Percentiles rank a stretch among this genome's conserved stretches.
Evolutionary conservation across 2,113 vertebrate species (phyloP).

Genomic region (Amphiprion percula): DNA sequence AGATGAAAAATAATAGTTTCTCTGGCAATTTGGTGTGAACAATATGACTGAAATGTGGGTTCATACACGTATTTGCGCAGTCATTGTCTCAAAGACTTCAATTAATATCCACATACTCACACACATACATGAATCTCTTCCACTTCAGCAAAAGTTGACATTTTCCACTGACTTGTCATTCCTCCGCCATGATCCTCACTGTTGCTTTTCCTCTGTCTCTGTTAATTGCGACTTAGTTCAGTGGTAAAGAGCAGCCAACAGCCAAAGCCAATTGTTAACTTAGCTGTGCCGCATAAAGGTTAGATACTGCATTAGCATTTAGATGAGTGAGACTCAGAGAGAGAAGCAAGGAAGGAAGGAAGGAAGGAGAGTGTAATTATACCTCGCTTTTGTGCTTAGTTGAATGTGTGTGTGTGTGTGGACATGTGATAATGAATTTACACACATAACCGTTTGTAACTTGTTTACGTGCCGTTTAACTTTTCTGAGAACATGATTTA

Average conservation of each 20-base stretch:
- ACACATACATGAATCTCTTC: neutral
- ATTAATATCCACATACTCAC: neutral
- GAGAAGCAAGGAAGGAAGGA: conserved; percentile 19
- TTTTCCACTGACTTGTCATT: conserved; percentile 20
- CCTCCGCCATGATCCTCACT: neutral
- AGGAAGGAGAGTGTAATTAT: conserved; percentile 62
- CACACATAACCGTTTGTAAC: conserved; percentile 43
- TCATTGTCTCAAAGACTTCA: conserved; percentile 3
- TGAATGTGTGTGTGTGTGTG: conserved; percentile 20
- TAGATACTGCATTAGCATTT: conserved; percentile 74
- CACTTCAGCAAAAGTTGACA: conserved; percentile 15
- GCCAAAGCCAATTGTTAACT: conserved; percentile 65
- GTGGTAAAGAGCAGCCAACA: conserved; percentile 51
- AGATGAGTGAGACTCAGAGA: conserved; percentile 54
- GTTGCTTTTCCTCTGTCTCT: neutral
- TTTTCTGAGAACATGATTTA: neutral
- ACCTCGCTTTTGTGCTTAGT: conserved; percentile 33
- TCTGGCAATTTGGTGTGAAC: too few relatives aligned
- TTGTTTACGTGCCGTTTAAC: conserved; percentile 42
- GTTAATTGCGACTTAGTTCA: conserved; percentile 57
- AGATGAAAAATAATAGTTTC: too few relatives aligned
- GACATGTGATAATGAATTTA: conserved; percentile 59
- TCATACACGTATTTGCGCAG: too few relatives aligned
- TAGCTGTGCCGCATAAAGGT: conserved; percentile 67
- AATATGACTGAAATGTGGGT: too few relatives aligned